A percentile compares a stretch with the other conserved stretches of the same genome.
Conservation (phyloP, 2,797 vertebrate genomes). For the Macroramphosus scolopax region DNA sequence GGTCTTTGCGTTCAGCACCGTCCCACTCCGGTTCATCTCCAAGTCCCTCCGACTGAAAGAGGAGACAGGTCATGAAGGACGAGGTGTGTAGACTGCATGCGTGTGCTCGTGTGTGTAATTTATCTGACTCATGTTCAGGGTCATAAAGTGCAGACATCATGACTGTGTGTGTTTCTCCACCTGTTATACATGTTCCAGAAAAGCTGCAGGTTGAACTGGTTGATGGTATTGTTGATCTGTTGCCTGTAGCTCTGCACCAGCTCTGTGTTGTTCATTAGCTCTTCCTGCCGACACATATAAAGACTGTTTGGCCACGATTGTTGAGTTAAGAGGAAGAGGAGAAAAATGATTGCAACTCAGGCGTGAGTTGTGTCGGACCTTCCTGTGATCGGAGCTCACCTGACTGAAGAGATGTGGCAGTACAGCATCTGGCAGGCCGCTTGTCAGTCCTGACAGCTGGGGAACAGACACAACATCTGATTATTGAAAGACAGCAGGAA, state of each 20-base stretch:
- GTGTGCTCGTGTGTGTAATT: no score
- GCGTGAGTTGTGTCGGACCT: no score
- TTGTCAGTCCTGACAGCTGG: constrained; percentile 92
- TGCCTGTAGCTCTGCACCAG: constrained; percentile 94
- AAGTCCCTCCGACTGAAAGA: constrained; percentile 88
- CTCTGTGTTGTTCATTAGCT: constrained; percentile 93
- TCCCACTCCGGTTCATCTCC: constrained; percentile 93
- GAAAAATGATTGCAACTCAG: no score
- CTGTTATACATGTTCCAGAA: constrained; percentile 99
- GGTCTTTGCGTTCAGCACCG: constrained; percentile 89
- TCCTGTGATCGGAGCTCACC: no score
- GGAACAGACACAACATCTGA: not conserved
- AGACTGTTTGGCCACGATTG: no score
- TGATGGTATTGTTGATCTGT: constrained; percentile 89
- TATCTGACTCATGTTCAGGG: no score
- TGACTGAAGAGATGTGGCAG: constrained; percentile 96
- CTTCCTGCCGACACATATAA: constrained; percentile 80
- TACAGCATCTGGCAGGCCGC: constrained; percentile 86
- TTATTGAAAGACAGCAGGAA: not conserved
- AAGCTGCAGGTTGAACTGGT: constrained; percentile 96
- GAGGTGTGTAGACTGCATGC: no score
- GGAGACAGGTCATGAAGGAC: constrained; percentile 1
- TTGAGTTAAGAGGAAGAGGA: no score
- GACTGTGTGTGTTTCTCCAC: constrained; percentile 64
- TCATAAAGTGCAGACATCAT: no score